Base-by-base conservation (phyloP, 1,140 invertebrate species). In the Neodiprion lecontei region DNA sequence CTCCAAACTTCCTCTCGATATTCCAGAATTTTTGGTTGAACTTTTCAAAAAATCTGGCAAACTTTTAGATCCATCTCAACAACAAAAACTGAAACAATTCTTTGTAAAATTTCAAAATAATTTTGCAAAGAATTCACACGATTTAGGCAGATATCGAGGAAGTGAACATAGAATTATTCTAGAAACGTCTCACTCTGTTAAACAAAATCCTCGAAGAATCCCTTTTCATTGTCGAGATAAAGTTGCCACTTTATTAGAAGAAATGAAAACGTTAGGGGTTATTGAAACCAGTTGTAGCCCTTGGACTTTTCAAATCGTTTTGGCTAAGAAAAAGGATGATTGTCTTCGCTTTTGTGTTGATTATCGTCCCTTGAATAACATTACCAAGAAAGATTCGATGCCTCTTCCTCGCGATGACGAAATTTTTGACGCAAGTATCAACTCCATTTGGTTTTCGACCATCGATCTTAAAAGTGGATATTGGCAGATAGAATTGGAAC, bases 401-500 rank as follows among this genome's bases (percentile, higher is more conserved):
- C 90, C 89, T 0, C 72, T 91, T 9, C 89, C 89, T 1, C 72
- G 81, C 10, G 88, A 89, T 28, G 84, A 88, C 21, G 84, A 88
- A n/a, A 84, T 79, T 21, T 77, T 91, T 10, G 82, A 86, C 70
- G 69, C 72, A 9, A 67, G 89, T 48, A 77, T 75, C 11, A 80
- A 81, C 0, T 73, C 81, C 1, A 74, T 77, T 53, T 83, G 78
- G 65, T 89, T 90, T 73, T 80, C 82, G 9, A 80, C 81, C 0
- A 71, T 90, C 3, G 89, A 90, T 79, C 71, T 89, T 10, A 78
- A 78, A 69, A 68, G 72, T 23, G 47, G 23, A 28, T 73, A 72
- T 28, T 72, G 40, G 7, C n/a, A 72, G 21, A 65, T 73, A 9
- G 8, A 70, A 17, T 7, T 73, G 9, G 72, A 73, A 9, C 67